These are phyloP conservation scores for Porites lutea DNA, from an alignment of 64 coral and sea anemone genomes.

Conservation along the genomic window DNA sequence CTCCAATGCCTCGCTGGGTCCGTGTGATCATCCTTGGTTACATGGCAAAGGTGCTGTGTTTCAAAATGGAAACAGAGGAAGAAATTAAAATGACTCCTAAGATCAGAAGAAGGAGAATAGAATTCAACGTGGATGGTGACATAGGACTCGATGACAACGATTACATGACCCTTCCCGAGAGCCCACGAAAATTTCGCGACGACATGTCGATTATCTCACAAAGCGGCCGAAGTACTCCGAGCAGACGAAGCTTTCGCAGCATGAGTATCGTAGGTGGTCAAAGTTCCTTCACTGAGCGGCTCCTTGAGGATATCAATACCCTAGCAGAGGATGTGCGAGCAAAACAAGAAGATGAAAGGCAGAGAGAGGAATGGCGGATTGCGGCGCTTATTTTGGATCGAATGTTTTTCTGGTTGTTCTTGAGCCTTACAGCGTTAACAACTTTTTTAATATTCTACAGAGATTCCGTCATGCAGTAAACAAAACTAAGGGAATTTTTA, in stretches of 20 bases:
- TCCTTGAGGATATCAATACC: conserved; percentile 87
- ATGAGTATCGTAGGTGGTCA: conserved; percentile 60
- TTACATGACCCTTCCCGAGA: conserved; percentile 36
- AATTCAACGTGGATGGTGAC: conserved; percentile 49
- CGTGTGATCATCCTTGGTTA: conserved; percentile 87
- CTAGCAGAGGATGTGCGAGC: conserved; percentile 89
- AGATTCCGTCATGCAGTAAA: conserved; percentile 24
- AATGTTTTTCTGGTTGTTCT: conserved; percentile 74
- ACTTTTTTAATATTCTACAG: conserved; percentile 73
- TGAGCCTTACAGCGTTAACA: conserved; percentile 4
- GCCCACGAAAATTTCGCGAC: conserved; percentile 41
- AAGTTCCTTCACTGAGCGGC: conserved; percentile 78
- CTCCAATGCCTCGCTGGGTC: conserved; percentile 95
- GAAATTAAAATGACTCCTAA: conserved; percentile 56
- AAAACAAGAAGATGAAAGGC: conserved; percentile 87
- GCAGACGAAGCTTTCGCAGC: conserved; percentile 70
- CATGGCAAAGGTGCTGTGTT: conserved; percentile 94
- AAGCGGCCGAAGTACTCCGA: conserved; percentile 78
- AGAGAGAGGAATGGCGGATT: conserved; percentile 87
- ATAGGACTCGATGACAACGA: conserved; percentile 25
- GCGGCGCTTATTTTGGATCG: conserved; percentile 76
- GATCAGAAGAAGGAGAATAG: conserved; percentile 52
- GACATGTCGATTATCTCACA: conserved; percentile 54
- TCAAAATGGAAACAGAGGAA: conserved; percentile 77
- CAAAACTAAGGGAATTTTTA: too few relatives aligned